These are phyloP conservation scores for Lymantria monacha DNA, from an alignment of 2,888 invertebrate genomes.

Conservation along the genomic window DNA sequence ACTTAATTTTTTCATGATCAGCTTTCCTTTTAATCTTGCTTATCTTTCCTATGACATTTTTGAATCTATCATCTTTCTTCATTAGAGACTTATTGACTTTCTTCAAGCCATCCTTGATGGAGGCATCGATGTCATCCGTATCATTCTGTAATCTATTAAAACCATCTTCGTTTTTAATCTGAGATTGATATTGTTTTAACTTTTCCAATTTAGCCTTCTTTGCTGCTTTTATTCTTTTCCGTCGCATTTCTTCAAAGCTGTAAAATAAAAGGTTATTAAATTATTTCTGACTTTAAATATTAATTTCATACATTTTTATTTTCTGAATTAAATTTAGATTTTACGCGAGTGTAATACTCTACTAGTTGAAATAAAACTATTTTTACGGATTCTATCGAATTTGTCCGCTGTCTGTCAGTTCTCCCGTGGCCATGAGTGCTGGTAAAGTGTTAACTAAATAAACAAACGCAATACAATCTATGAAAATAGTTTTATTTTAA, in stretches of 20 bases:
- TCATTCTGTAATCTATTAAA: constrained; percentile 37
- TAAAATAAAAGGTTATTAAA: neutral
- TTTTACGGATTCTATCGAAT: too few relatives aligned
- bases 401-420: too few relatives aligned
- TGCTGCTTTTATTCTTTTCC: constrained; percentile 38
- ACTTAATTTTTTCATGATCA: constrained; percentile 45
- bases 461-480: too few relatives aligned
- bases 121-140: constrained; percentile 52
- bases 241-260: constrained; percentile 73
- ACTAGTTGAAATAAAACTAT: too few relatives aligned
- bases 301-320: too few relatives aligned
- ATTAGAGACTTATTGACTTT: constrained; percentile 69
- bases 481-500: too few relatives aligned
- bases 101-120: constrained; percentile 61
- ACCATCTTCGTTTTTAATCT: constrained; percentile 44
- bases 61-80: constrained; percentile 75
- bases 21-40: constrained; percentile 71
- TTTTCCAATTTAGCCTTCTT: constrained; percentile 69
- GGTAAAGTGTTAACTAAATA: too few relatives aligned
- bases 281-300: too few relatives aligned
- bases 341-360: too few relatives aligned
- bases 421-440: too few relatives aligned
- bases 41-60: constrained; percentile 72
- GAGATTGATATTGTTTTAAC: constrained; percentile 60
- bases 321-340: too few relatives aligned